Percentiles rank a stretch among this genome's conserved stretches.
Evolutionary conservation across 2,797 vertebrate species (phyloP).

Genomic region (Takifugu rubripes): DNA sequence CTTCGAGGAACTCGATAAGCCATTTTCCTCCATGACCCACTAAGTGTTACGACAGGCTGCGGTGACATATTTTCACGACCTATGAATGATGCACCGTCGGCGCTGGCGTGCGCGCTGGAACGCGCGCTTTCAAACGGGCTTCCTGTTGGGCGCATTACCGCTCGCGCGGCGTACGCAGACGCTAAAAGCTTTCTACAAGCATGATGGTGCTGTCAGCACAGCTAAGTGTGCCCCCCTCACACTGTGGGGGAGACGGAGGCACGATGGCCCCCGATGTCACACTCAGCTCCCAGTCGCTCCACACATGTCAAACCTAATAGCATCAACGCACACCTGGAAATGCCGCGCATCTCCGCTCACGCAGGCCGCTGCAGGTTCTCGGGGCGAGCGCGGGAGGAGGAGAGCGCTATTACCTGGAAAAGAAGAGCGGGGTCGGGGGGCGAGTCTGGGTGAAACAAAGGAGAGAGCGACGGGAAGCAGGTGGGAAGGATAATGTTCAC

Average conservation of each 20-base stretch:
- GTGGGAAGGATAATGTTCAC: constrained; percentile 34
- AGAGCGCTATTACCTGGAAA: constrained; percentile 21
- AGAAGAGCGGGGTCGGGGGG: constrained; percentile 10
- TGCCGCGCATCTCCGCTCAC: constrained; percentile 1
- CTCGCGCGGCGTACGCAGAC: constrained; percentile 16
- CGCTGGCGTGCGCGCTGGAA: not conserved
- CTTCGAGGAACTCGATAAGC: constrained; percentile 38
- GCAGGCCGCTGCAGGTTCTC: constrained; percentile 16
- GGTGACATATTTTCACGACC: constrained; percentile 42
- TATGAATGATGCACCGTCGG: constrained; percentile 37
- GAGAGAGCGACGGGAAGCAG: constrained; percentile 35
- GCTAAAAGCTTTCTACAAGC: constrained; percentile 57
- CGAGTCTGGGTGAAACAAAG: constrained; percentile 27
- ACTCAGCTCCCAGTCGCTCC: constrained; percentile 39
- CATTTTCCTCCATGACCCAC: constrained; percentile 32
- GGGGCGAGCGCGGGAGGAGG: constrained; percentile 28
- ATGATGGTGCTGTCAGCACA: constrained; percentile 45
- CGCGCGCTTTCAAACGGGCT: not conserved
- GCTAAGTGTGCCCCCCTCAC: constrained; percentile 51
- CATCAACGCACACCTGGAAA: constrained; percentile 40
- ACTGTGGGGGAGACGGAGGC: constrained; percentile 40
- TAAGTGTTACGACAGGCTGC: constrained; percentile 34
- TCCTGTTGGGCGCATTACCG: constrained; percentile 6
- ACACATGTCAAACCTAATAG: constrained; percentile 42
- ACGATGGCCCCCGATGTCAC: constrained; percentile 48